Base-by-base conservation (phyloP, 2,113 vertebrate genomes). In the Egretta garzetta region DNA sequence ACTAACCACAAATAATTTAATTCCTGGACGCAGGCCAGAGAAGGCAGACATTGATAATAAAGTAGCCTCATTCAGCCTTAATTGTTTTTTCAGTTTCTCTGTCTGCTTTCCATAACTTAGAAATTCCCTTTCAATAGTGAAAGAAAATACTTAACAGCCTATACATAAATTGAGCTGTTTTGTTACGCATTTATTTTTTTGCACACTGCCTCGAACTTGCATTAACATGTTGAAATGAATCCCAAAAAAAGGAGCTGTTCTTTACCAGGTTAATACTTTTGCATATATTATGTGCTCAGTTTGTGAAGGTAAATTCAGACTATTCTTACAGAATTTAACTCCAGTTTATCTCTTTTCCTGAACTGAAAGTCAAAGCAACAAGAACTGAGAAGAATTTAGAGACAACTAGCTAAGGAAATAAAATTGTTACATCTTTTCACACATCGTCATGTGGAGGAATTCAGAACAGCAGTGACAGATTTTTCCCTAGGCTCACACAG, bases 21-120 rank as follows among this genome's bases (percentile, higher is more conserved):
- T 60, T 82, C 33, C 67, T 88, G 74, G 62, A 75, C 68, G 21
- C 14, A 85, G 14, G 21, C 70, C 79, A 79, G 37, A 73, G 26
- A 88, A 64, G 15, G 27, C 13, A 90, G 63, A 60, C n/a, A 18
- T 9, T 73, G 26, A 67, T 70, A 96, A 80, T 66, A 70, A 77
- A 88, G 59, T 53, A 71, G 11, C 8, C 4, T 3, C 74, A n/a
- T 35, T 62, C 18, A 86, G 7, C 27, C 35, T 73, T 74, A 85
- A 81, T 47, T 86, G 14, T 26, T 90, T 96, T 95, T 90, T 86
- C 86, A 59, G 47, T 91, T 93, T 92, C 33, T 37, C 22, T 45
- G 70, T 90, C 50, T 88, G 59, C 23, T 92, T 94, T 71, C 81
- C 12, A 12, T 77, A 91, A 89, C 56, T 52, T 39, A 70, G 12